These are phyloP conservation scores for Zhuqinia jingwanae DNA, from an alignment of 2,888 invertebrate genomes.

Conservation along the genomic window DNA sequence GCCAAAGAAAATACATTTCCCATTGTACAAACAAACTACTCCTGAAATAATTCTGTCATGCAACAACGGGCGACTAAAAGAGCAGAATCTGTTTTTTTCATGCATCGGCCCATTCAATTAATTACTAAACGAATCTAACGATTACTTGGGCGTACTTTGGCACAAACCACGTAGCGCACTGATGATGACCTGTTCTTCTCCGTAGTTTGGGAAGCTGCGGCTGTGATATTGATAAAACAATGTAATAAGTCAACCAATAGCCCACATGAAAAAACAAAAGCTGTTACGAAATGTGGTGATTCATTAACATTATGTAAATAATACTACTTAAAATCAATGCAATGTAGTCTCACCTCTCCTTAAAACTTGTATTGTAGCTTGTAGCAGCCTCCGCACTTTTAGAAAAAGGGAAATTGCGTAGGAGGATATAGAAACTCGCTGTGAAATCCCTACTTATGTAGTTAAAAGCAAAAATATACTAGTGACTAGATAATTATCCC, in stretches of 20 bases:
- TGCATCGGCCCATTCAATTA: background rate
- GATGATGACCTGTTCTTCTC: background rate
- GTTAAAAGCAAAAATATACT: too few species aligned
- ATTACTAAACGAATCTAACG: background rate
- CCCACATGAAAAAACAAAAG: conserved; percentile 22
- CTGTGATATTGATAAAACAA: too few species aligned
- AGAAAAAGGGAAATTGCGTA: background rate
- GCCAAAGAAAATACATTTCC: background rate
- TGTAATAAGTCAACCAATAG: background rate
- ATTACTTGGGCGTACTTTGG: background rate
- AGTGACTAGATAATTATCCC: too few species aligned
- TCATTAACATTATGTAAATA: conserved; percentile 28
- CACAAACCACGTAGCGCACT: background rate
- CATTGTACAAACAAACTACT: background rate
- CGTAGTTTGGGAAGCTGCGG: background rate
- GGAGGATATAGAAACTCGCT: background rate
- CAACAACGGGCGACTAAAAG: too few species aligned
- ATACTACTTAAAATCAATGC: conserved; percentile 20
- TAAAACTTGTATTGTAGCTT: background rate
- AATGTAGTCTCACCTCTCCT: background rate
- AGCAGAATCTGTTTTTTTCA: too few species aligned
- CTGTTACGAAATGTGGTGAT: conserved; percentile 3
- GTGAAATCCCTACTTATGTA: too few species aligned
- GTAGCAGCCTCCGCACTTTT: background rate
- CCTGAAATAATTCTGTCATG: background rate